Base-by-base conservation (phyloP, 2,113 vertebrate genomes). In the Orientallactaga bullata region DNA sequence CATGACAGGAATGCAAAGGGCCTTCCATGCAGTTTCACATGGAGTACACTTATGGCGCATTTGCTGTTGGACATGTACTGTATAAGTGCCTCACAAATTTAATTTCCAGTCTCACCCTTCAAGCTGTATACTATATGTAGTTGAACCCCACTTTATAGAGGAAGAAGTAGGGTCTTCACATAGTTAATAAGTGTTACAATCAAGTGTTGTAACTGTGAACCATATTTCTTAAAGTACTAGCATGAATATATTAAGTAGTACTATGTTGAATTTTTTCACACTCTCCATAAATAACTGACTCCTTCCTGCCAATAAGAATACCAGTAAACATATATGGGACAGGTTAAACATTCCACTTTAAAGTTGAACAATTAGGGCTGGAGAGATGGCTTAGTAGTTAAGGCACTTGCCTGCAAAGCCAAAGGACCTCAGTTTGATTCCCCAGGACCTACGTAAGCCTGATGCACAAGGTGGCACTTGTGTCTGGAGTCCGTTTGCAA, bases 291-390 rank as follows among this genome's bases (percentile, higher is more conserved):
- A 55, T 55, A 55, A 16, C 55, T 55, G 7, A 55, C 55, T 11
- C 15, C 6, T 55, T 11, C 15, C 6, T 55, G 15, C 7, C 10
- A 55, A 55, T 47, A 55, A 7, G 55, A 2, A 55, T 13, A 55
- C 55, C 28, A 83, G 8, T 79, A 85, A 88, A 88, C 79, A 63
- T 81, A 87, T 83, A 23, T 93, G 26, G 23, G 72, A 71, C 17
- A 90, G 32, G 76, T 84, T 74, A 84, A 93, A 42, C 85, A 90
- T 66, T 95, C 35, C 58, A 71, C 81, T 90, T 94, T 51, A 18
- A 88, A 39, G 28, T 77, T 95, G 47, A n/a, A n/a, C n/a, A n/a
- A n/a, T n/a, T n/a, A n/a, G n/a, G n/a, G n/a, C n/a, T n/a, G n/a
- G n/a, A n/a, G n/a, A n/a, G n/a, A n/a, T n/a, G n/a, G n/a, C n/a